These are phyloP conservation scores for Datnioides undecimradiatus DNA, from an alignment of 2,113 vertebrate species.

Conservation along the genomic window DNA sequence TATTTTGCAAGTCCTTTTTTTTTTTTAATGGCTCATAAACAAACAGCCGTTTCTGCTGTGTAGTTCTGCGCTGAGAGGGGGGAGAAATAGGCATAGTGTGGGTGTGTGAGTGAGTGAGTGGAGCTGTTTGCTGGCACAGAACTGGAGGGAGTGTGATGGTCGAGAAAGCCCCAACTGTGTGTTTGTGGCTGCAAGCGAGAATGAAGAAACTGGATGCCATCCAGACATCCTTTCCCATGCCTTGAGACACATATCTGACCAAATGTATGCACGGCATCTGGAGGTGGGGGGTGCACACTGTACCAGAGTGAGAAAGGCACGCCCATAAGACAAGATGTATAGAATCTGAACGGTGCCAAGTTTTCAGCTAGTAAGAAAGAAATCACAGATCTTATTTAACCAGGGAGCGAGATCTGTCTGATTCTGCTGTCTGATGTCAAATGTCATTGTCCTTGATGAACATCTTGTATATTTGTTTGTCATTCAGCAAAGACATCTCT, in stretches of 20 bases:
- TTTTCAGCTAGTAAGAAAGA: not conserved
- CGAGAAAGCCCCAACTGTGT: conserved; percentile 46
- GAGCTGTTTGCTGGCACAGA: conserved; percentile 51
- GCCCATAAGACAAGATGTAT: conserved; percentile 10
- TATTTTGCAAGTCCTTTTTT: conserved; percentile 49
- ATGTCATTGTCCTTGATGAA: not conserved
- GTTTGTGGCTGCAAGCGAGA: conserved; percentile 52
- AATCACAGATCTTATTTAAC: not conserved
- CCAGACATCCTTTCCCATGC: conserved; percentile 68
- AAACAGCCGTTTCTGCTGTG: conserved; percentile 60
- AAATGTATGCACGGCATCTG: conserved; percentile 37
- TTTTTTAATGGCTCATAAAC: conserved; percentile 67
- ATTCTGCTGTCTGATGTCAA: conserved; percentile 11
- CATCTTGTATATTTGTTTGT: not conserved
- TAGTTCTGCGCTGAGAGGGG: conserved; percentile 13
- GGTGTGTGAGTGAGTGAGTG: conserved; percentile 6
- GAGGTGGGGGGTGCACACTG: not conserved
- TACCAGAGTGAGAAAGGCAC: not conserved
- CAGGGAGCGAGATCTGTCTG: not conserved
- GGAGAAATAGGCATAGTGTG: not conserved
- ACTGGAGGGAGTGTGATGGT: conserved; percentile 30
- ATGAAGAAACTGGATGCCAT: conserved; percentile 41
- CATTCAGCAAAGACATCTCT: not conserved
- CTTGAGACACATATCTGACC: conserved; percentile 48
- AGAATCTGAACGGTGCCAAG: not conserved